Conservation (phyloP, 2,797 vertebrate genomes). For the Chloroceryle inda region DNA sequence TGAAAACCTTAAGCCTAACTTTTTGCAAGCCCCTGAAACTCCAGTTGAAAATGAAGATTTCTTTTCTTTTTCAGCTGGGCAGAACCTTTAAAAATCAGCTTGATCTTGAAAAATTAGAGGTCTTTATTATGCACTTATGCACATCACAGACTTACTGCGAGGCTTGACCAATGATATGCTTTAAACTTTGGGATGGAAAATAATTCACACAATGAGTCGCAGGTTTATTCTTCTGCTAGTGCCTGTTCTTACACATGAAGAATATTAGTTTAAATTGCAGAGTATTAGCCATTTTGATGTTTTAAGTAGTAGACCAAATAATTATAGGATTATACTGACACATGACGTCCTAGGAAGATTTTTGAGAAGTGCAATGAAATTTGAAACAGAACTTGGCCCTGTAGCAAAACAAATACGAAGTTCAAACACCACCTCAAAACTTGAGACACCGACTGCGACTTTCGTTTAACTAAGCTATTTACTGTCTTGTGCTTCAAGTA, state of each 20-base stretch:
- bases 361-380: constrained; percentile 23
- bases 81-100: not conserved
- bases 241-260: not conserved
- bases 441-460: not conserved
- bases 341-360: not conserved
- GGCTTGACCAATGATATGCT: not conserved
- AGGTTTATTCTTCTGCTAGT: constrained; percentile 21
- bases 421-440: not conserved
- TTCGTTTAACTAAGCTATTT: not conserved
- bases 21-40: not conserved
- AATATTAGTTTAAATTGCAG: not conserved
- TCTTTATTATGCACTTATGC: not conserved
- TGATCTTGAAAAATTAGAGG: not conserved
- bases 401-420: constrained; percentile 23
- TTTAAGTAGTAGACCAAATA: constrained; percentile 6
- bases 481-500: not conserved
- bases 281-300: constrained; percentile 14
- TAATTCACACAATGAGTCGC: not conserved
- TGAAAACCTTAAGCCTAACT: not conserved
- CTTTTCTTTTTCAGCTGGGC: not conserved
- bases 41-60: not conserved
- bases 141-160: not conserved
- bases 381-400: constrained; percentile 22
- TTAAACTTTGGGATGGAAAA: not conserved
- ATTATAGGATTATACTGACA: constrained; percentile 38